Evolutionary conservation across 2,888 invertebrate species (phyloP).

Genomic region (Petrolisthes cinctipes): DNA sequence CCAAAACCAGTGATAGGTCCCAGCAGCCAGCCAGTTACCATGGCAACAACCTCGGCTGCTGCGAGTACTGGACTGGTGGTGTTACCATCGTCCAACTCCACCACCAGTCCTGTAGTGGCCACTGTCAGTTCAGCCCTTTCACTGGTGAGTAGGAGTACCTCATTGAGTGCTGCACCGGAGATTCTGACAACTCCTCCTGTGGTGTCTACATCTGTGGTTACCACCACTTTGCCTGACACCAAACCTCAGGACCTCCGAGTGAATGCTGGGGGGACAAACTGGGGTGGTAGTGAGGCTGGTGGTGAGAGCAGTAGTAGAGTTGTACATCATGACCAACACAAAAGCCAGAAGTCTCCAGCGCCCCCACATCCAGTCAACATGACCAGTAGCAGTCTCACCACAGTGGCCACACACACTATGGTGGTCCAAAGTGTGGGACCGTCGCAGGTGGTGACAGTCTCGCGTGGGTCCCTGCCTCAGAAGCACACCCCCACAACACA

Average conservation of each 20-base stretch:
- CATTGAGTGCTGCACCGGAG: constrained; percentile 18
- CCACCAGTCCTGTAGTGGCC: constrained; percentile 20
- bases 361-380: constrained; percentile 63
- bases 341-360: constrained; percentile 12
- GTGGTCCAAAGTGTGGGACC: constrained; percentile 24
- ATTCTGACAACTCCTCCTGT: neutral
- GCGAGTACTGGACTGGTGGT: constrained; percentile 39
- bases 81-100: constrained; percentile 9
- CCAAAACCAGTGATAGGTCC: constrained; percentile 54
- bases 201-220: constrained; percentile 7
- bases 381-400: constrained; percentile 32
- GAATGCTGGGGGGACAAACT: constrained; percentile 23
- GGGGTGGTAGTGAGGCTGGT: constrained; percentile 20
- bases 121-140: constrained; percentile 1
- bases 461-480: constrained; percentile 43
- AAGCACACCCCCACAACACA: constrained; percentile 34
- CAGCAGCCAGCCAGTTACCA: constrained; percentile 3
- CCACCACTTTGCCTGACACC: constrained; percentile 36
- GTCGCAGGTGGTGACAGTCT: constrained; percentile 43
- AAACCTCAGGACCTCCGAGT: constrained; percentile 54
- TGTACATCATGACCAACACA: constrained; percentile 25
- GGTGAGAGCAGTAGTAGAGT: constrained; percentile 3
- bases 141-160: constrained; percentile 8
- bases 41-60: constrained; percentile 37
- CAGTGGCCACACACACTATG: constrained; percentile 31